These are phyloP conservation scores for Sweltsa coloradensis DNA, from an alignment of 1,140 invertebrate genomes.

Conservation along the genomic window DNA sequence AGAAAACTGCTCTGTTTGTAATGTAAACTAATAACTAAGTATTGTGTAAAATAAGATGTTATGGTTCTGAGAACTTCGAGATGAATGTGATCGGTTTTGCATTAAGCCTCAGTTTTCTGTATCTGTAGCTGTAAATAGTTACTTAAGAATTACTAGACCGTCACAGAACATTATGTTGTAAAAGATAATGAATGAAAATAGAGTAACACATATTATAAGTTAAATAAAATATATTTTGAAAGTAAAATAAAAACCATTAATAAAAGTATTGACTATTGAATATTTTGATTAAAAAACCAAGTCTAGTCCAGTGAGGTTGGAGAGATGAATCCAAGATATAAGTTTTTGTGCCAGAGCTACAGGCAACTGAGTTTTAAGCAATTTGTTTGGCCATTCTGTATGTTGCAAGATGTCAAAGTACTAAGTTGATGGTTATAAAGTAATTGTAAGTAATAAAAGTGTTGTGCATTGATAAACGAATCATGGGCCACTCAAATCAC, in stretches of 20 bases:
- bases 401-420: no score
- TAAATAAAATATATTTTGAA: slow-evolving; percentile 9
- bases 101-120: slow-evolving; percentile 5
- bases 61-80: slow-evolving; percentile 6
- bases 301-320: slow-evolving; percentile 5
- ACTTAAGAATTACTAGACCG: no score
- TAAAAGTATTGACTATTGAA: slow-evolving; percentile 10
- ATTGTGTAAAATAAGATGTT: slow-evolving; percentile 8
- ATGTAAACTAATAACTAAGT: no score
- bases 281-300: slow-evolving; percentile 8
- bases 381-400: slow-evolving; percentile 4
- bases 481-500: no score
- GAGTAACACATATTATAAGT: background rate
- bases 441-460: no score
- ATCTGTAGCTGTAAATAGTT: slow-evolving; percentile 9
- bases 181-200: slow-evolving; percentile 13
- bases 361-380: slow-evolving; percentile 2
- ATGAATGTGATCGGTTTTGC: background rate
- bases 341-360: no score
- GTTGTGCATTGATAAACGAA: no score
- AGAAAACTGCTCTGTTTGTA: no score
- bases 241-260: background rate
- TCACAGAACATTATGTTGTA: no score
- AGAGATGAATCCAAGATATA: no score
- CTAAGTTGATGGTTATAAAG: no score